Evolutionary conservation across 2,888 invertebrate species (phyloP).

Genomic region (Smittia aterrima): DNA sequence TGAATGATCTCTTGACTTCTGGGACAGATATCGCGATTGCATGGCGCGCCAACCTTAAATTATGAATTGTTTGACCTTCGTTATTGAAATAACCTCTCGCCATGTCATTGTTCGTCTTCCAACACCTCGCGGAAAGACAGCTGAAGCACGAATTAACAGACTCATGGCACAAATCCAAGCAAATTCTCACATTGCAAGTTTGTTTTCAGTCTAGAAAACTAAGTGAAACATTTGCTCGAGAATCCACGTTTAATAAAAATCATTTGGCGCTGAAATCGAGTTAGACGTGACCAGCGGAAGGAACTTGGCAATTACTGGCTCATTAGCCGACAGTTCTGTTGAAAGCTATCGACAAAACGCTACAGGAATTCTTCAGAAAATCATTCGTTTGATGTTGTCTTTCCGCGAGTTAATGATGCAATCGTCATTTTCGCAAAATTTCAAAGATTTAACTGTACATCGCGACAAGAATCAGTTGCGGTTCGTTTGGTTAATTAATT

Average conservation of each 20-base stretch:
- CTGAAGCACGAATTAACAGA: constrained; percentile 3
- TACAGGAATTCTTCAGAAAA: neutral
- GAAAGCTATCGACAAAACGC: neutral
- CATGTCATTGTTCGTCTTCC: constrained; percentile 22
- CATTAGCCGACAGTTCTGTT: neutral
- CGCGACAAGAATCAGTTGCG: neutral
- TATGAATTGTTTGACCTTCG: too few relatives aligned
- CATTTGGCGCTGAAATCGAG: neutral
- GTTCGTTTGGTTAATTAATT: neutral
- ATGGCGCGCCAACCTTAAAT: neutral
- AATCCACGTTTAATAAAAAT: neutral
- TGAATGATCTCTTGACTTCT: neutral
- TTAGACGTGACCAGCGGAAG: neutral
- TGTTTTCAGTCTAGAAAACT: neutral
- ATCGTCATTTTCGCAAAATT: neutral
- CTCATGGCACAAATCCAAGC: constrained; percentile 20
- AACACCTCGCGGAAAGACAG: neutral
- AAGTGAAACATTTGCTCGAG: neutral
- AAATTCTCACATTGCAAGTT: neutral
- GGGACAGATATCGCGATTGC: neutral
- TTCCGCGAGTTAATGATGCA: constrained; percentile 21
- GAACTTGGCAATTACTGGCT: neutral
- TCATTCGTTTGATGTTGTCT: constrained; percentile 11
- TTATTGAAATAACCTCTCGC: neutral
- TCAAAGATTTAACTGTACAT: constrained; percentile 1